Base-by-base conservation (phyloP, 2,888 invertebrate genomes). In the Drosophila parthenogenetica region DNA sequence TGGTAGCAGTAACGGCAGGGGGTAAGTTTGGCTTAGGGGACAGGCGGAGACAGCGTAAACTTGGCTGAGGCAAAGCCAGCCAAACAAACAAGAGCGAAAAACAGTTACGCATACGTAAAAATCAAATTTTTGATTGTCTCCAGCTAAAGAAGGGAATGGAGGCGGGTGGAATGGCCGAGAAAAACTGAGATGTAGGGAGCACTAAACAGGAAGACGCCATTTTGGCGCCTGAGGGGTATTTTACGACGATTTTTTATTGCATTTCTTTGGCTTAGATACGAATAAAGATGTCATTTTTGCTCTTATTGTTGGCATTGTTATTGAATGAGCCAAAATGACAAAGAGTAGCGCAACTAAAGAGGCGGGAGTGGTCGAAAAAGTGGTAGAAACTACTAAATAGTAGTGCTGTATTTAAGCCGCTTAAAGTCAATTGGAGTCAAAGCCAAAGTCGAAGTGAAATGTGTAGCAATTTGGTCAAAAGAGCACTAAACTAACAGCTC, bases 31-130 rank as follows among this genome's bases (percentile, higher is more conserved):
- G 16, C 22, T 29, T 16, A 13, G 45, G 7, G 22, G 40, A 2
- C 8, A 10, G 25, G 35, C 29, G 13, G 2, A 29, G 29, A 29
- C 8, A 8, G 29, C 29, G 43, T 14, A 19, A 22, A 37, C 43
- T 29, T 16, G 25, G 13, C 57, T 14, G 29, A 17, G 13, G 37
- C 32, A 19, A 60, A 65, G 63, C 57, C 67, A 75, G 66, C 50
- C 67, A 75, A 67, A 79, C 77, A 71, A 75, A 79, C 61, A 76
- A 71, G 58, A 64, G 60, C 53, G 50, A 54, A 76, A 79, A 72
- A 71, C 68, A 66, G 75, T 83, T 73, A 88, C 83, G 88, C 86
- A 88, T 83, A 86, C 75, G 83, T 77, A 80, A 86, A 85, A 88
- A 73, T 83, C 80, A 86, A 86, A 76, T 81, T 83, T 73, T 63